A percentile compares a stretch with the other conserved stretches of the same genome.
These are phyloP conservation scores for Microtus oregoni DNA, from an alignment of 2,113 vertebrate genomes.

Conservation along the genomic window DNA sequence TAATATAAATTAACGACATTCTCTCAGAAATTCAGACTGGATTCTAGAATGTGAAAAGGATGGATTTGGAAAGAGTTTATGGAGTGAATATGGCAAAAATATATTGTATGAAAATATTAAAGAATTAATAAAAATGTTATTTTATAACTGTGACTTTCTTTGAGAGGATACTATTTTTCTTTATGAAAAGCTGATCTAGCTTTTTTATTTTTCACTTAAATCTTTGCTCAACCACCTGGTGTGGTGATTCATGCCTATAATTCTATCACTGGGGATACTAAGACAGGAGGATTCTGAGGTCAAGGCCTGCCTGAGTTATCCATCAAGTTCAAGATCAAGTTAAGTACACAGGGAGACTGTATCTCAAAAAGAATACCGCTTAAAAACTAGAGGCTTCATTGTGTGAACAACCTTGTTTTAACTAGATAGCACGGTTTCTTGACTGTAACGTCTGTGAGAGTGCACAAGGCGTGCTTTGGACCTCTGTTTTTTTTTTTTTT, in stretches of 20 bases:
- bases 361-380: background rate
- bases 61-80: background rate
- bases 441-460: no score
- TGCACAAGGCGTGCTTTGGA: background rate
- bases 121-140: background rate
- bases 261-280: background rate
- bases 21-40: background rate
- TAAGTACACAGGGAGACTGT: background rate
- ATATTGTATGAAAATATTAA: background rate
- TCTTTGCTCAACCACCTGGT: background rate
- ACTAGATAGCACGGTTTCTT: background rate
- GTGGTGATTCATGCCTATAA: background rate
- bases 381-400: background rate
- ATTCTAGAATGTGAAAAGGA: background rate
- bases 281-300: background rate
- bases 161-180: background rate
- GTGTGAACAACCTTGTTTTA: background rate
- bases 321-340: background rate
- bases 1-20: background rate
- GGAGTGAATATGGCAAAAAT: background rate
- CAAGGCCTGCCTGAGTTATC: background rate
- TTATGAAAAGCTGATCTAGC: background rate
- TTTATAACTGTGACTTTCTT: background rate
- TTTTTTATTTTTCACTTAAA: background rate
- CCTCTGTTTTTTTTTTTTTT: background rate